Evolutionary conservation across 2,113 vertebrate genomes (phyloP), one percentile per base, ranked within the genome.

Genomic region (Solea senegalensis): DNA sequence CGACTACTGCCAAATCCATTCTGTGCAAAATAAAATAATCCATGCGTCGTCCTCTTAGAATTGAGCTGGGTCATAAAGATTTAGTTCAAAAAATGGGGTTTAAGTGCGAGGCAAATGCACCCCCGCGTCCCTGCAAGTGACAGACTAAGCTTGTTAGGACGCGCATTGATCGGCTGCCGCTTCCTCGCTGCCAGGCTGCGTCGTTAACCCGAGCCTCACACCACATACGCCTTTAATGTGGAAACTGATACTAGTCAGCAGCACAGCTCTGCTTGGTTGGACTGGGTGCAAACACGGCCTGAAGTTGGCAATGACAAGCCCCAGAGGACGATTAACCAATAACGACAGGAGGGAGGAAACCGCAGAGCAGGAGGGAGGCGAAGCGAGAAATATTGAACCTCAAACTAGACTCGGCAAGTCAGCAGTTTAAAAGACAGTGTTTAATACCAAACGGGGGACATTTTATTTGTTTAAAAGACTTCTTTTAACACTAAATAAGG

Each of bases 181-280:
- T 69, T 79, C 72, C 54, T 43, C 12, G 60, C 69, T 67, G 8
- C 41, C 57, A 8, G 76, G 69, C 82, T 62, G 34, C 26, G 72
- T 65, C 63, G 73, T 87, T 88, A 85, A 90, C 82, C 81, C 66
- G 69, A 4, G 73, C 72, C 85, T 85, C 59, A 55, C 80, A 82
- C 65, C 62, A 79, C 74, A 80, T 26, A 7, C 0, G 48, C 45
- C 40, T 9, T 26, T 69, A 76, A 84, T 10, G 1, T 55, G 11
- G 28, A 75, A 83, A 88, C 78, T 81, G 8, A 90, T 85, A 40
- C 34, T 8, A 80, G 73, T 65, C 65, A 65, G 66, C 56, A 46
- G 73, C 40, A 53, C 12, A 2, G 65, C 70, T 69, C 40, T n/a
- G 52, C 68, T 67, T 46, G 45, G 69, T 48, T 7, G 16, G 61